Conservation (phyloP, 2,888 invertebrate genomes). For the Subacronicta megacephala region DNA sequence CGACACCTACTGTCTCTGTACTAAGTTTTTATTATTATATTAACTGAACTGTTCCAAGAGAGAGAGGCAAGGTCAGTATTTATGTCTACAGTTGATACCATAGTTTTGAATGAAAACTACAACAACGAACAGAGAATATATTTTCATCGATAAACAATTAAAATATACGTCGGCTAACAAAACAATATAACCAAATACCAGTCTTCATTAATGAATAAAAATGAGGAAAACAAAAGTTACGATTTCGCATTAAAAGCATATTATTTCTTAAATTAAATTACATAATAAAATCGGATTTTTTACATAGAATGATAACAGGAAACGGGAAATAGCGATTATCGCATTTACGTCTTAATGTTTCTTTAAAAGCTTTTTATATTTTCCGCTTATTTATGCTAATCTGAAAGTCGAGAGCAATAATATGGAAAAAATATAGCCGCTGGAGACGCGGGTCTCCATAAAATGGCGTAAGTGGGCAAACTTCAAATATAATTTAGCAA, state of each 20-base stretch:
- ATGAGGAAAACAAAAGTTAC: slow-evolving; percentile 55
- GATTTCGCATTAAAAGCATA: slow-evolving; percentile 49
- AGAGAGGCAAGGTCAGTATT: no score
- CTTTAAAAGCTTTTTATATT: slow-evolving; percentile 75
- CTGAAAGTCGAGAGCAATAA: slow-evolving; percentile 73
- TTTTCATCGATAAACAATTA: slow-evolving; percentile 38
- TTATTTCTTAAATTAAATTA: slow-evolving; percentile 51
- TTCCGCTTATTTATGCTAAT: slow-evolving; percentile 75
- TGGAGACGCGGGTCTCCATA: slow-evolving; percentile 71
- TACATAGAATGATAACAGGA: slow-evolving; percentile 56
- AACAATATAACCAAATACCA: no score
- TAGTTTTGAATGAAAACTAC: slow-evolving; percentile 6
- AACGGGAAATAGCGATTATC: slow-evolving; percentile 65
- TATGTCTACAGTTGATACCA: no score
- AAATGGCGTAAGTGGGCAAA: slow-evolving; percentile 73
- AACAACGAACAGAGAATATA: slow-evolving; percentile 30
- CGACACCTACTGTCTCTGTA: no score
- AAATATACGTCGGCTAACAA: slow-evolving; percentile 11
- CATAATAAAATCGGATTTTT: slow-evolving; percentile 57
- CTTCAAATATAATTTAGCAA: slow-evolving; percentile 74
- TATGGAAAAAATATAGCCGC: slow-evolving; percentile 70
- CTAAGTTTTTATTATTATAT: no score
- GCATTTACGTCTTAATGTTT: slow-evolving; percentile 68
- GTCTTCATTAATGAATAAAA: slow-evolving; percentile 12
- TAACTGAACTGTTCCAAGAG: no score